Conservation (phyloP, 2,113 vertebrate species). For the Phoxinus phoxinus region DNA sequence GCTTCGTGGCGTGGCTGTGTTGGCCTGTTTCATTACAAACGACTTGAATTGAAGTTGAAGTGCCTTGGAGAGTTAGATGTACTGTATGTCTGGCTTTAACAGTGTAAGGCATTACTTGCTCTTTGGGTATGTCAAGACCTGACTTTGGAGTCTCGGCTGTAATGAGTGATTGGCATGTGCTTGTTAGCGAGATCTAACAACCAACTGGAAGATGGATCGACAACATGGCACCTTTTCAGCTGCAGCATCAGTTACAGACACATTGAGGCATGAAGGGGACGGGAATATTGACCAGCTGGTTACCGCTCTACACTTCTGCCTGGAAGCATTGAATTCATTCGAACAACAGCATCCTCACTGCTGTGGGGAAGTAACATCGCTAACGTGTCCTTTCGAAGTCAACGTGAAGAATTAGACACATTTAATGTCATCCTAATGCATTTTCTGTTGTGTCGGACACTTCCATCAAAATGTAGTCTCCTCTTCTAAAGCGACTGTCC, state of each 20-base stretch:
- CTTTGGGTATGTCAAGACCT: constrained; percentile 40
- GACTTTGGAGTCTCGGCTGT: constrained; percentile 24
- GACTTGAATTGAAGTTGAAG: constrained; percentile 35
- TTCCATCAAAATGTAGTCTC: neutral
- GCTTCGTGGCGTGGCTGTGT: neutral
- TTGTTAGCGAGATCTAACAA: constrained; percentile 28
- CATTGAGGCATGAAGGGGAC: neutral
- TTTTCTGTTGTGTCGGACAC: neutral
- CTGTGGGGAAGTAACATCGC: neutral
- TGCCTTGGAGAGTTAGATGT: constrained; percentile 4
- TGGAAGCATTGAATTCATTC: neutral
- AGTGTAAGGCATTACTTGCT: constrained; percentile 43
- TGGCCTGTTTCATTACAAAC: neutral
- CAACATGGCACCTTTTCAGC: constrained; percentile 46
- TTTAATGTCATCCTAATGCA: neutral
- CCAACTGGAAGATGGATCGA: constrained; percentile 44
- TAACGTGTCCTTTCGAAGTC: neutral
- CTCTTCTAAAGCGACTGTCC: neutral
- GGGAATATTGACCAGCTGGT: constrained; percentile 47
- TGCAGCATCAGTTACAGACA: constrained; percentile 47
- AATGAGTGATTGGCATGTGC: constrained; percentile 45
- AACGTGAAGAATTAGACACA: neutral
- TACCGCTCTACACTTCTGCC: constrained; percentile 1
- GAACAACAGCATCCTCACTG: neutral
- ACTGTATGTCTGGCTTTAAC: constrained; percentile 37